These are phyloP conservation scores for Dasyurus viverrinus DNA, from an alignment of 2,113 vertebrate genomes.

Conservation along the genomic window DNA sequence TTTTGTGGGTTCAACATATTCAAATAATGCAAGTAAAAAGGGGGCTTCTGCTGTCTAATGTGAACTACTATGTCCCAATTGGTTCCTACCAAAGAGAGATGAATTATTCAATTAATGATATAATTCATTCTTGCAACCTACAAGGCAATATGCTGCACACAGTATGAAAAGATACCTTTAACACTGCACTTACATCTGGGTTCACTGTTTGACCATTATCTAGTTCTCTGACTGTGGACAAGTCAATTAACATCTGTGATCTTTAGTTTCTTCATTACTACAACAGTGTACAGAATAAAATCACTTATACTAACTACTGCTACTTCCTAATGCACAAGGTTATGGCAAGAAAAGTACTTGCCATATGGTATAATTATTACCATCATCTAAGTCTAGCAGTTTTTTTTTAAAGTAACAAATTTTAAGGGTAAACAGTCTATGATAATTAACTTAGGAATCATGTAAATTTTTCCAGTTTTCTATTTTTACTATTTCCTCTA, in stretches of 20 bases:
- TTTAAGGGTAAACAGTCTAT: fast-evolving
- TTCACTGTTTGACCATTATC: not conserved
- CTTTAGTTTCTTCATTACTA: not conserved
- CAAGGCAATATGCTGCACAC: conserved; percentile 29
- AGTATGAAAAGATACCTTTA: conserved; percentile 34
- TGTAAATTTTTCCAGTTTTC: fast-evolving
- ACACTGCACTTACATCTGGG: conserved; percentile 36
- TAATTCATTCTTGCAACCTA: conserved; percentile 57
- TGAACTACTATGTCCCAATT: conserved; percentile 5
- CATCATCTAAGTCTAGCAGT: not conserved
- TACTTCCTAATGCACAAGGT: not conserved
- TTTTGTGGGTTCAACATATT: conserved; percentile 80
- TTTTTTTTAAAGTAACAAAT: fast-evolving
- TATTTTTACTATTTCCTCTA: not conserved
- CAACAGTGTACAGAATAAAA: not conserved
- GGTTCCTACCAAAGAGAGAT: conserved; percentile 50
- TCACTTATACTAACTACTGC: not conserved
- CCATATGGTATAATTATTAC: not conserved
- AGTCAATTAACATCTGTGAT: not conserved
- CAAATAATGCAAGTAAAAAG: conserved; percentile 79
- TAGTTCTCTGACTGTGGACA: not conserved
- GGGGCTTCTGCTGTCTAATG: conserved; percentile 54
- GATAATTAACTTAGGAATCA: fast-evolving
- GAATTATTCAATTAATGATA: conserved; percentile 57
- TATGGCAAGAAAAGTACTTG: not conserved